A percentile compares a stretch with the other conserved stretches of the same genome.
phyloP scores from a whole-genome alignment of 2,797 vertebrate genomes.

The Acrossocheilus wenchowensis region DNA sequence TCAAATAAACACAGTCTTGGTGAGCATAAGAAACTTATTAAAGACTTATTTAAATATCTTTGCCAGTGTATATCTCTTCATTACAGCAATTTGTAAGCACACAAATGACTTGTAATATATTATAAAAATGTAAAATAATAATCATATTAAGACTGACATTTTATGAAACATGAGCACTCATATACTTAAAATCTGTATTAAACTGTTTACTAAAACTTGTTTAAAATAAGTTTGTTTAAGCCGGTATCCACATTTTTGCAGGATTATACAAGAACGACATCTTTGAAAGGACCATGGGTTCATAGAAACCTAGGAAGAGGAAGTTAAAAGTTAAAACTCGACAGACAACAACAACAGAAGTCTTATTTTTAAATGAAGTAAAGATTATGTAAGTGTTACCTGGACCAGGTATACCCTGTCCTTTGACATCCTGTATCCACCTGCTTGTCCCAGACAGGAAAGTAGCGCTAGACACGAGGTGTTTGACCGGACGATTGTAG shows the following conservation, averaged over 20 bases:
- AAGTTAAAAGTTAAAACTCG: background rate
- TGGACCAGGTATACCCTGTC: slow-evolving; percentile 74
- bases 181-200: background rate
- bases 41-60: background rate
- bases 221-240: slow-evolving; percentile 48
- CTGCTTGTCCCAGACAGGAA: slow-evolving; percentile 79
- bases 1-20: background rate
- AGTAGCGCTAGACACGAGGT: slow-evolving; percentile 71
- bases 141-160: background rate
- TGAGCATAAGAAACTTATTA: background rate
- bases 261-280: slow-evolving; percentile 78
- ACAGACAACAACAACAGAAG: background rate
- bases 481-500: slow-evolving; percentile 62
- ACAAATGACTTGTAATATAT: background rate
- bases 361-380: background rate
- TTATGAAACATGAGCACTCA: background rate
- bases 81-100: background rate
- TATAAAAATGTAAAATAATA: background rate
- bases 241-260: slow-evolving; percentile 74
- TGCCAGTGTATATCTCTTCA: background rate
- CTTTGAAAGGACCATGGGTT: slow-evolving; percentile 70
- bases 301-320: slow-evolving; percentile 73
- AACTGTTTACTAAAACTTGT: background rate
- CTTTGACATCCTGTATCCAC: slow-evolving; percentile 23
- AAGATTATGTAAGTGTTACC: slow-evolving; percentile 67